phyloP scores from a whole-genome alignment of 2,888 invertebrate genomes.

The Dastarcus helophoroides region DNA sequence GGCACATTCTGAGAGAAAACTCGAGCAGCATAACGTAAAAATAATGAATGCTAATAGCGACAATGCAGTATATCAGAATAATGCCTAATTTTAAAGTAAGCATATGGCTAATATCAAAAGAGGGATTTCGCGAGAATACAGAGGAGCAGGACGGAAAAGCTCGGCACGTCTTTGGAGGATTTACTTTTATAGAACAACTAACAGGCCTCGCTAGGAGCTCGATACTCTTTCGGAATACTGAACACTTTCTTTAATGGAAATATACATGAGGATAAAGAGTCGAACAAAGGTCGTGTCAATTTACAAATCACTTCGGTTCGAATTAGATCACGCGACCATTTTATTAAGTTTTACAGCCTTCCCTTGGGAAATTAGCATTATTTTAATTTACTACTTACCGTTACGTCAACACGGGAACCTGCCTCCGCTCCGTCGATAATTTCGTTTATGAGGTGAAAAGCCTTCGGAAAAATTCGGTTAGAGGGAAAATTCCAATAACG shows the following conservation, averaged over 20 bases:
- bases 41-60: no score
- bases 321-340: constrained; percentile 19
- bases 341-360: constrained; percentile 13
- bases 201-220: constrained; percentile 31
- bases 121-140: constrained; percentile 25
- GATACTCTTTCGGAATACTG: constrained; percentile 31
- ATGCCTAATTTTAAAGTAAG: constrained; percentile 28
- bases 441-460: no score
- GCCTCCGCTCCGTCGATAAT: no score
- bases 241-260: constrained; percentile 34
- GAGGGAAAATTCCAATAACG: no score
- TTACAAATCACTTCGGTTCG: constrained; percentile 24
- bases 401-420: no score
- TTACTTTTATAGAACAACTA: constrained; percentile 37
- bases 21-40: no score
- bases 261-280: constrained; percentile 34
- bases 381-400: no score
- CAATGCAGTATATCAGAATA: constrained; percentile 23
- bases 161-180: constrained; percentile 32
- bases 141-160: constrained; percentile 27
- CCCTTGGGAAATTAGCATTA: no score
- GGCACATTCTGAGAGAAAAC: no score
- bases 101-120: constrained; percentile 25
- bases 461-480: no score
- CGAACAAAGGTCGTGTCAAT: constrained; percentile 23